A percentile compares a stretch with the other conserved stretches of the same genome.
These are phyloP conservation scores for Thunnus thynnus DNA, from an alignment of 2,113 vertebrate species.

Conservation along the genomic window DNA sequence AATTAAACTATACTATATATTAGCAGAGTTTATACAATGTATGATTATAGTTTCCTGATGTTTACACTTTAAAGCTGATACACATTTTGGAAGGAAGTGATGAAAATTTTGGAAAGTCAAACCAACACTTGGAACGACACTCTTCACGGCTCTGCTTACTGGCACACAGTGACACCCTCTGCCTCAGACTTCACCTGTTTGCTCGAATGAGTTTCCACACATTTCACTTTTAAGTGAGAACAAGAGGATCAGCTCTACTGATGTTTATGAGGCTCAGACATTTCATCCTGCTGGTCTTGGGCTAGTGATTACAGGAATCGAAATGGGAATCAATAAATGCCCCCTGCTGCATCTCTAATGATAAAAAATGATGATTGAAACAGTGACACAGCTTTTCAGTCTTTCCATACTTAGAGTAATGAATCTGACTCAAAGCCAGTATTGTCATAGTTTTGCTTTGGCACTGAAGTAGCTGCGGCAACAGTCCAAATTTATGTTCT, in stretches of 20 bases:
- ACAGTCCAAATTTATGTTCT: slow-evolving; percentile 8
- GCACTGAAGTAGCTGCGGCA: background rate
- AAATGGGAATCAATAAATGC: background rate
- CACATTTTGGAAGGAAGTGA: background rate
- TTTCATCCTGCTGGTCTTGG: background rate
- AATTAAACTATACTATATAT: too few relatives aligned
- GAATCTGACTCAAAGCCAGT: slow-evolving; percentile 36
- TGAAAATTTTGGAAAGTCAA: background rate
- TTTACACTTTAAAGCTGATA: background rate
- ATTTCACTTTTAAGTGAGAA: background rate
- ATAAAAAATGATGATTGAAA: slow-evolving; percentile 18
- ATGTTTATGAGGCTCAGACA: background rate
- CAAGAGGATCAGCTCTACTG: background rate
- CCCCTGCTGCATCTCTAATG: background rate
- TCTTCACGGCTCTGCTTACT: background rate
- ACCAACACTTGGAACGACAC: background rate
- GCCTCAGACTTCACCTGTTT: background rate
- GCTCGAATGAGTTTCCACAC: background rate
- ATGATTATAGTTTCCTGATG: background rate
- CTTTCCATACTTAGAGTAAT: slow-evolving; percentile 36
- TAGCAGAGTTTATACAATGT: too few relatives aligned
- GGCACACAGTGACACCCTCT: background rate
- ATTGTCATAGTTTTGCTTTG: background rate
- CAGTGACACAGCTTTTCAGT: background rate
- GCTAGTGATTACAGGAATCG: background rate